Evolutionary conservation across 2,797 vertebrate genomes (phyloP), one percentile per base, ranked within the genome.

Genomic region (Moxostoma hubbsi): DNA sequence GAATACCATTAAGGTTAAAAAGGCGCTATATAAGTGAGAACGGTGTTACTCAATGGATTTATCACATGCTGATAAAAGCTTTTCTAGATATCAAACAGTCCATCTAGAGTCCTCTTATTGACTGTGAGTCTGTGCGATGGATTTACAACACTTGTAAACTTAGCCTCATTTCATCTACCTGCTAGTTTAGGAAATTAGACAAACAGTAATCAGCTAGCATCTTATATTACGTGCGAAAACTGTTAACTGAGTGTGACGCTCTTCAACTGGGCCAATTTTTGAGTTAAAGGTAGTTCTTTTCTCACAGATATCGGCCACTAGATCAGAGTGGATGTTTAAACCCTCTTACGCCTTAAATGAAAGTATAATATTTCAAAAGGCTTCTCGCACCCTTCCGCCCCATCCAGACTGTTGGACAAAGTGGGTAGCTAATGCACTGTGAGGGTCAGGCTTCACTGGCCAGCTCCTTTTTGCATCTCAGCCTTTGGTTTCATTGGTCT

Each of bases 251-350:
- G 51, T 16, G 68, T 71, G 62, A 73, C 10, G 49, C 53, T 75
- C 46, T 45, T 55, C 80, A 53, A 6, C 54, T 12, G 46, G 66
- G 54, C n/a, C 51, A 70, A 61, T 72, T 83, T 63, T 68, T 71
- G 18, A 77, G 55, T 69, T 75, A 85, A 88, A 83, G 83, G 81
- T 82, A 75, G 75, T 53, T 12, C 81, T 68, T 82, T 88, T 90
- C 87, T 89, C 86, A 88, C 89, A 86, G 86, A 83, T 89, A 90
- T 89, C 86, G 83, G 50, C 53, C 82, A 36, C 15, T 61, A 66
- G 64, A 81, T 73, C 57, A 50, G 79, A 77, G 75, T 46, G 46
- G 76, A 75, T 65, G 79, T 54, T 81, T 65, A 86, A 86, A 83
- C 82, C 79, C 84, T 85, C 64, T 80, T 81, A 85, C 80, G 57